These are phyloP conservation scores for Drosophila affinis DNA, from an alignment of 2,888 invertebrate genomes.

Conservation along the genomic window DNA sequence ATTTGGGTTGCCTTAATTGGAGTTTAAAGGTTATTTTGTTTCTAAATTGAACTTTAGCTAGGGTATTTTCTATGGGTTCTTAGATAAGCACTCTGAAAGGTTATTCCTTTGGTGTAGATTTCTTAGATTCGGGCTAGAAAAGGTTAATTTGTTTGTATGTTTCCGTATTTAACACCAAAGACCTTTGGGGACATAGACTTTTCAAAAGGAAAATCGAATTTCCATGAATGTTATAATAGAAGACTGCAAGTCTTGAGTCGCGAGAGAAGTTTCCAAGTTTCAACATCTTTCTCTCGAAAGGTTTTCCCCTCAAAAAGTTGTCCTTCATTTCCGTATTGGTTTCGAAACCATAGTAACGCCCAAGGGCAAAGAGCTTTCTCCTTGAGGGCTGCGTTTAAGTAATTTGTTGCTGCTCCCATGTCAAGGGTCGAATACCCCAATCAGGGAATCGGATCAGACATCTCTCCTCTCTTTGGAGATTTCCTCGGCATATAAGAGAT, in stretches of 20 bases:
- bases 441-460: background rate
- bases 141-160: conserved; percentile 4
- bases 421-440: conserved; percentile 12
- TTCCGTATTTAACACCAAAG: background rate
- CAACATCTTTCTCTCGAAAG: background rate
- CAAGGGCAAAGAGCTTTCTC: conserved; percentile 18
- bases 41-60: conserved; percentile 16
- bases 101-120: background rate
- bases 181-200: background rate
- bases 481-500: conserved; percentile 9
- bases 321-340: background rate
- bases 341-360: background rate
- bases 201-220: background rate
- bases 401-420: conserved; percentile 12
- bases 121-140: background rate
- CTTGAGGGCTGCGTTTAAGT: conserved; percentile 5
- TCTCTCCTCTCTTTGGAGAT: conserved; percentile 9
- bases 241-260: too few species aligned
- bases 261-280: background rate
- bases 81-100: conserved; percentile 24
- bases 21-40: conserved; percentile 22
- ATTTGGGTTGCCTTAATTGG: background rate
- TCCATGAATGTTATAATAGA: background rate
- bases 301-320: background rate
- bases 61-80: conserved; percentile 16